These are phyloP conservation scores for Hirtodrosophila trivittata DNA, from an alignment of 2,888 invertebrate species.

Conservation along the genomic window DNA sequence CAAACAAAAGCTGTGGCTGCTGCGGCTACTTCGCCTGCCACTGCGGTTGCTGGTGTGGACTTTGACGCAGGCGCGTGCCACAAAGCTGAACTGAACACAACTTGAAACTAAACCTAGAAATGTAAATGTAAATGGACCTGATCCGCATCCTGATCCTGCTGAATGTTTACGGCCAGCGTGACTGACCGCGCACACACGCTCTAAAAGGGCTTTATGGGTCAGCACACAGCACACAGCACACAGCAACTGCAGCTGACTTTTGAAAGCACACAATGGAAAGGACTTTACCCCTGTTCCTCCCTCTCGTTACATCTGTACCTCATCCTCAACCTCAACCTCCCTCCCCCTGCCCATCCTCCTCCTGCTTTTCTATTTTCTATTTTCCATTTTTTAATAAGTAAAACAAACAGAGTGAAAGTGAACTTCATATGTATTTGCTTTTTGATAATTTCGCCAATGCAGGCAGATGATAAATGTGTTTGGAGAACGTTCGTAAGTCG, in stretches of 20 bases:
- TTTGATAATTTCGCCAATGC: slow-evolving; percentile 56
- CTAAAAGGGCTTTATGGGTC: slow-evolving; percentile 23
- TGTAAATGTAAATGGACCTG: slow-evolving; percentile 31
- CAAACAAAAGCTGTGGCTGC: slow-evolving; percentile 53
- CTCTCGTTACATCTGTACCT: slow-evolving; percentile 5
- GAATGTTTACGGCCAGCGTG: not conserved
- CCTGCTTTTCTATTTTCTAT: slow-evolving; percentile 7
- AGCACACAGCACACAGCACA: slow-evolving; percentile 22
- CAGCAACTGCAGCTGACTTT: slow-evolving; percentile 50
- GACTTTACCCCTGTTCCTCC: slow-evolving; percentile 22
- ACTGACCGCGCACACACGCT: slow-evolving; percentile 42
- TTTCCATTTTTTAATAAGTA: slow-evolving; percentile 55
- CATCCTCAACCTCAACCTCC: slow-evolving; percentile 17
- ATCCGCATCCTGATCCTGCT: slow-evolving; percentile 14
- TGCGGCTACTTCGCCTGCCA: not conserved
- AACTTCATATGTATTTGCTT: slow-evolving; percentile 70
- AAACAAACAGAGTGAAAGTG: slow-evolving; percentile 59
- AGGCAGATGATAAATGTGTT: slow-evolving; percentile 34
- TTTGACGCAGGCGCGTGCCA: slow-evolving; percentile 18
- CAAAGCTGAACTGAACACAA: slow-evolving; percentile 23
- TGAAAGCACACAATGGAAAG: slow-evolving; percentile 22
- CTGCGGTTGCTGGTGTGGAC: slow-evolving; percentile 34
- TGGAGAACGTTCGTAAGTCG: slow-evolving; percentile 61
- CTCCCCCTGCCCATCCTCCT: not conserved
- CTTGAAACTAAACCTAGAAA: slow-evolving; percentile 14